Evolutionary conservation across 2,797 vertebrate species (phyloP), one percentile per base, ranked within the genome.

Genomic region (Melanotaenia maccullochi): DNA sequence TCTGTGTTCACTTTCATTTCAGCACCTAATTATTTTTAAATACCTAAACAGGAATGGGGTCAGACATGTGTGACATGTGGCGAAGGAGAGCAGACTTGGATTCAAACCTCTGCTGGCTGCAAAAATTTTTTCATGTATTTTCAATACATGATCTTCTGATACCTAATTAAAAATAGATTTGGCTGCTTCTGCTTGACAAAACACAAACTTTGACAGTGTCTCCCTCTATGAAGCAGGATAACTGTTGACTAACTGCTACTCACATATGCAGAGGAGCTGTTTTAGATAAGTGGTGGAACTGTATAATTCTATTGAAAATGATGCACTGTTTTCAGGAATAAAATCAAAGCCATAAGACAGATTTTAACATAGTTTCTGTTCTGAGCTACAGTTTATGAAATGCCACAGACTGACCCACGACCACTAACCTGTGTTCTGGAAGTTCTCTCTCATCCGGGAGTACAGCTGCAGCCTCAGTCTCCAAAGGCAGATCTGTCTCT

Each of bases 371-470:
- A 38, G 49, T 67, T 54, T 49, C 49, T 61, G 58, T 66, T 62
- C 55, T 7, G 11, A 52, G 56, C 25, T 36, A 25, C 9, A 13
- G 40, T 58, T 63, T 18, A 33, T 51, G 14, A 59, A 65, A 60
- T 60, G 59, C 40, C 66, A 66, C 32, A 42, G 8, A n/a, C 60
- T 60, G 80, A 68, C 58, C 52, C 8, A 0, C n/a, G 44, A 63
- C 60, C 60, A 58, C 90, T 70, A 77, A 95, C 94, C 93, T 70
- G 93, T 94, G 35, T 82, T 84, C 1, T 84, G 82, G 79, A 95
- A 95, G 86, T 88, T 93, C 74, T 93, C 90, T 60, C 87, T 94
- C 94, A 95, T 95, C 33, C 90, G 87, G 60, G 84, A 87, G 91
- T 94, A 95, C 44, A 95, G 92, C 60, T 94, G 92, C 73, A 87